These are phyloP conservation scores for Ommatoiulus sabulosus DNA, from an alignment of 2,888 invertebrate genomes.

Conservation along the genomic window DNA sequence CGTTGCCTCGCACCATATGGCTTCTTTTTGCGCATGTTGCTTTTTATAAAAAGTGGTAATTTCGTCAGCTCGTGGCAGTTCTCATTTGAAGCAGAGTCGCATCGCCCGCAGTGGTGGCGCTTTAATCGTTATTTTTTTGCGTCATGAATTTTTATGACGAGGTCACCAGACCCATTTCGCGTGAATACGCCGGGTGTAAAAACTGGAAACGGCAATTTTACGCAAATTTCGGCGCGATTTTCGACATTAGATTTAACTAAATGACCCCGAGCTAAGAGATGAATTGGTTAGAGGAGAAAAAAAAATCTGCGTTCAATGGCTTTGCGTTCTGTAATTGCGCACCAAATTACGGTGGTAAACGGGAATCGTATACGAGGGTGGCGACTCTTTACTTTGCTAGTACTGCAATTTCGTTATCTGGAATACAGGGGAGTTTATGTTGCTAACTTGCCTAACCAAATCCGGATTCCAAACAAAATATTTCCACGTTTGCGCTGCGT, in stretches of 20 bases:
- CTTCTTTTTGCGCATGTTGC: background rate
- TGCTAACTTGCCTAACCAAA: background rate
- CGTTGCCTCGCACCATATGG: background rate
- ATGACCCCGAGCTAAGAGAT: slow-evolving; percentile 35
- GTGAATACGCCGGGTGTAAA: slow-evolving; percentile 29
- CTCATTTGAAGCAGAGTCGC: background rate
- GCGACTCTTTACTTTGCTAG: background rate
- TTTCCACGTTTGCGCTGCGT: no score
- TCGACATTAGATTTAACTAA: slow-evolving; percentile 31
- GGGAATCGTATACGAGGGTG: background rate
- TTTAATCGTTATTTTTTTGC: slow-evolving; percentile 26
- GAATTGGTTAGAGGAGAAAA: background rate
- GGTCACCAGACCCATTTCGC: slow-evolving; percentile 38
- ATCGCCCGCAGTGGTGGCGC: slow-evolving; percentile 4
- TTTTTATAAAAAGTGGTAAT: background rate
- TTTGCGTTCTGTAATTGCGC: background rate
- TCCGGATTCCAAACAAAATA: background rate
- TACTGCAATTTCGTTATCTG: background rate
- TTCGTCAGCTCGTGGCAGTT: background rate
- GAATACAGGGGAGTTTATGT: background rate
- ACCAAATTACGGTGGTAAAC: background rate
- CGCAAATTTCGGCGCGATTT: slow-evolving; percentile 35
- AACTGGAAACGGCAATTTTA: background rate
- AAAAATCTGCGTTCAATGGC: slow-evolving; percentile 30
- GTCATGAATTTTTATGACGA: slow-evolving; percentile 40